Base-by-base conservation (phyloP, 2,888 invertebrate genomes). In the Vesta saturnalis region DNA sequence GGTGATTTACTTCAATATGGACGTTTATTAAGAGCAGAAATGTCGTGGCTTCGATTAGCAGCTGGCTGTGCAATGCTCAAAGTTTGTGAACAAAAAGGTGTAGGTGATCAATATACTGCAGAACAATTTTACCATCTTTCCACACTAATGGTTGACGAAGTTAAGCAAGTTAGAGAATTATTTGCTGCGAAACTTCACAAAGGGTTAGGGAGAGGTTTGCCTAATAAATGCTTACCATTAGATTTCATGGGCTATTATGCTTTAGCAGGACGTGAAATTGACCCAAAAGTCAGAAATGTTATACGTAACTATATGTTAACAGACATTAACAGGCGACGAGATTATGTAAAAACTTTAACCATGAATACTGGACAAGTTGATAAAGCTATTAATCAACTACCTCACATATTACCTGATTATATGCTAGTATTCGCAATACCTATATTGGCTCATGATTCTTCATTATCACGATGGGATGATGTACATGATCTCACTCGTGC, bases 231-330 rank as follows among this genome's bases (percentile, higher is more conserved):
- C 80, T 87, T 99, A 72, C 98, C 98, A 0, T 86, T 99, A 62
- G 97, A 98, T 85, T 99, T 97, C 86, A 95, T 98, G 96, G 95
- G 96, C 15, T 94, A 95, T 84, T 97, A 98, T 85, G 94, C 94
- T 35, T 85, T 98, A 64, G 94, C 92, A 30, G 97, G 97, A 0
- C 90, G 93, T 72, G 97, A 98, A 85, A 90, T 92, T 6, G 94
- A 96, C 78, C 90, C 92, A 70, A 91, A 93, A 80, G 86, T 93
- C 47, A 90, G 91, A 74, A 82, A 85, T 23, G 82, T 88, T 19
- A 86, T 94, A 67, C 90, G 93, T 68, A 92, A 93, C 79, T 95
- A 92, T 85, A 94, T 97, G 89, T 87, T 92, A 73, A 90, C 92
- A 0, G 97, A 97, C 83, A 95, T 99, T 18, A 89, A 87, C 75